Base-by-base conservation (phyloP, 2,888 invertebrate species). In the Andrena marginata region DNA sequence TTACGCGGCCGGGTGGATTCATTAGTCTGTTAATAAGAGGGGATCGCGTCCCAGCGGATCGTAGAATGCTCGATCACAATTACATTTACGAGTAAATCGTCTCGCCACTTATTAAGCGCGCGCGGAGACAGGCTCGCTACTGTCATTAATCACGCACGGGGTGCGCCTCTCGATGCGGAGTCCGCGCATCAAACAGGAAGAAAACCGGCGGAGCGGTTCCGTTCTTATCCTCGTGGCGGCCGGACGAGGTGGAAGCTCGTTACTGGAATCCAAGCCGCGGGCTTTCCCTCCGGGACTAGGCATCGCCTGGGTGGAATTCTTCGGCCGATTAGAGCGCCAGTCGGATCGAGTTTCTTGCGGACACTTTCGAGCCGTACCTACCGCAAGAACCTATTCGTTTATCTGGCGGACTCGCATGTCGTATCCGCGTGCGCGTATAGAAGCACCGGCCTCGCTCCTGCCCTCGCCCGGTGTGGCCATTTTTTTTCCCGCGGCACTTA, bases 301-400 rank as follows among this genome's bases (percentile, higher is more conserved):
- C 77, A 85, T 86, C 76, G 64, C 62, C 80, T 67, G 42, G 56
- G 8, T 83, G 85, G 84, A 89, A 88, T 88, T 88, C 84, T 76
- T 77, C 80, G 80, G 80, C 74, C 84, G 88, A 88, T 88, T 88
- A 88, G 87, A 89, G 85, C 85, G 82, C 82, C 87, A 77, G 77
- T 78, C 72, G 85, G 87, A 86, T 87, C 89, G 77, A 81, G 89
- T 88, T 88, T 88, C 89, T 89, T 87, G 87, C 83, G 74, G 73
- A 87, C 83, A 89, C 87, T 87, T 89, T 85, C 89, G 80, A 84
- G 87, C 84, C 83, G 81, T 88, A 87, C 88, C 88, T 89, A 88
- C 88, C 88, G 85, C 89, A 86, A 88, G 81, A 89, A 89, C 73
- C 87, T 88, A 87, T 89, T 84, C 87, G 88, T 88, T 88, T 82